phyloP scores from a whole-genome alignment of 2,113 vertebrate genomes.

The Eurypyga helias region DNA sequence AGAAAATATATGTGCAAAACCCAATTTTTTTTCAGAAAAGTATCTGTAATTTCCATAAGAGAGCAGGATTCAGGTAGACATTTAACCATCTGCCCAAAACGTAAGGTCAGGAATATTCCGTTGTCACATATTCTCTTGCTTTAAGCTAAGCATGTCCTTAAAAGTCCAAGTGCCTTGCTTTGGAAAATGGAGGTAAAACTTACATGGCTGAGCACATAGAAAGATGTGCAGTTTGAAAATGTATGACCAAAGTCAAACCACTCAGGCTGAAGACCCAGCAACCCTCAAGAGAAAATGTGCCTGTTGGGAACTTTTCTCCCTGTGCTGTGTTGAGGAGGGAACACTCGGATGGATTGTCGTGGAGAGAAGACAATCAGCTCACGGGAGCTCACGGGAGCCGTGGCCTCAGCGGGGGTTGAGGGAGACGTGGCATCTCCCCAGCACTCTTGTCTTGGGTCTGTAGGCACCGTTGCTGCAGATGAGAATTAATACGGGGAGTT shows the following conservation, averaged over 20 bases:
- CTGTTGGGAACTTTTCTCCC: background rate
- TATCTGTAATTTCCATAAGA: background rate
- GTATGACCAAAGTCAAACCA: background rate
- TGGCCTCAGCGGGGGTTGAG: rapidly evolving
- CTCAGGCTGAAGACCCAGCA: background rate
- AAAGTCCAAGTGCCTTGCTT: background rate
- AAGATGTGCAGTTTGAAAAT: background rate
- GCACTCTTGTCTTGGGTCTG: background rate
- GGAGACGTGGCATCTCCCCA: background rate
- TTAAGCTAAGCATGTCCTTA: background rate
- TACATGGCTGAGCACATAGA: background rate
- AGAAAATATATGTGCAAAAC: background rate
- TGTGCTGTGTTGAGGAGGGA: background rate
- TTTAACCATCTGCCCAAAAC: background rate
- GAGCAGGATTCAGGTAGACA: background rate
- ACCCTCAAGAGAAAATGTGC: background rate
- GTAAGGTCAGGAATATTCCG: background rate
- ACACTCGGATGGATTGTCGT: rapidly evolving
- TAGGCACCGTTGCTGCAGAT: background rate
- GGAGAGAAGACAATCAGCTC: background rate
- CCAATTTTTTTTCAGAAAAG: background rate
- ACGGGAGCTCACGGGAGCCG: too few relatives aligned
- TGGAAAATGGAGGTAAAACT: background rate
- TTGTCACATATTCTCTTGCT: background rate
- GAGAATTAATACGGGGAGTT: background rate